A percentile compares a stretch with the other conserved stretches of the same genome.
phyloP scores from a whole-genome alignment of 2,888 invertebrate genomes.

The Drosophila imparisetae region DNA sequence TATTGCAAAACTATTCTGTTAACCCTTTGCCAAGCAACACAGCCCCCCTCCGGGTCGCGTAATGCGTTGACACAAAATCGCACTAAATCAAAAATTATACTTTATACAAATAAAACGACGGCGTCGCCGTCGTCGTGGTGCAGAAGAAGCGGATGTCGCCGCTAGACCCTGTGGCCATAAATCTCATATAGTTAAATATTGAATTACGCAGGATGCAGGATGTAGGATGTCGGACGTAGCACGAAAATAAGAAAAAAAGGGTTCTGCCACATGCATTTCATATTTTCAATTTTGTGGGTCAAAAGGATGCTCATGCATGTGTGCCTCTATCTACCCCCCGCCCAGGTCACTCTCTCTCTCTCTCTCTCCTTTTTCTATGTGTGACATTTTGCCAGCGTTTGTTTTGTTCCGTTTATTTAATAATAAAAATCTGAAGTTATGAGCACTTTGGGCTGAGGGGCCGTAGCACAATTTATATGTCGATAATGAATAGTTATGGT shows the following conservation, averaged over 20 bases:
- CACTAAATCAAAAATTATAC: conserved; percentile 83
- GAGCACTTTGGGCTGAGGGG: conserved; percentile 54
- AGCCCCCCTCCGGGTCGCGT: conserved; percentile 9
- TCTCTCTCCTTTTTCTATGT: conserved; percentile 10
- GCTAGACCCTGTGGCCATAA: conserved; percentile 76
- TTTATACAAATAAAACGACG: conserved; percentile 73
- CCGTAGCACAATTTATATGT: conserved; percentile 63
- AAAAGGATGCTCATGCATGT: conserved; percentile 67
- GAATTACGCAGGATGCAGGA: conserved; percentile 76
- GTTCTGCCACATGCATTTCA: conserved; percentile 44
- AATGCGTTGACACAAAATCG: conserved; percentile 73
- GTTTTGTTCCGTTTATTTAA: conserved; percentile 71
- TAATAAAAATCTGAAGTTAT: conserved; percentile 82
- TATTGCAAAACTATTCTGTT: conserved; percentile 78
- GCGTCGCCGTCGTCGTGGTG: conserved; percentile 19
- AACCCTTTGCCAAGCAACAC: conserved; percentile 59
- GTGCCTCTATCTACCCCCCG: conserved; percentile 12
- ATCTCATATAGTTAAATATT: conserved; percentile 82
- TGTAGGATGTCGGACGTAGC: conserved; percentile 21
- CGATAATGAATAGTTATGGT: conserved; percentile 81
- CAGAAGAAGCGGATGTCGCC: conserved; percentile 59
- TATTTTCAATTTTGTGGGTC: conserved; percentile 73
- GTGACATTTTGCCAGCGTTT: conserved; percentile 61
- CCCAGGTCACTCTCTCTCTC: conserved; percentile 13
- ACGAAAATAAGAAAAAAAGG: conserved; percentile 49